Conservation (phyloP, 2,888 invertebrate species). For the Rutpela maculata region DNA sequence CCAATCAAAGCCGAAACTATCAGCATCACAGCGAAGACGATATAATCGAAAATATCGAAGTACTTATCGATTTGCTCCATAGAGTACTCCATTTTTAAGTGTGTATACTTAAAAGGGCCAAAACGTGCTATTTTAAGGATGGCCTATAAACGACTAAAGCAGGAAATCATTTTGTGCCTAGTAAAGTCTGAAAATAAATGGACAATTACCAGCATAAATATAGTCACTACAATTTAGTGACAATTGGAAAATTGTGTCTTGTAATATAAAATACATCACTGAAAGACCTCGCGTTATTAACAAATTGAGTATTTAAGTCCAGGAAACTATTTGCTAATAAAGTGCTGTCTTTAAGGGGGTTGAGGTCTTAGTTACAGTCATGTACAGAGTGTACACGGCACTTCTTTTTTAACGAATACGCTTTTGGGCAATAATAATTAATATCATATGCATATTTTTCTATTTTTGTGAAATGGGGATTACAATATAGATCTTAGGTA, state of each 20-base stretch:
- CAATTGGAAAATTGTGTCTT: constrained; percentile 66
- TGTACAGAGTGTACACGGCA: neutral
- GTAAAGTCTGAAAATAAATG: constrained; percentile 49
- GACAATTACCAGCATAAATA: constrained; percentile 64
- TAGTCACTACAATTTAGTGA: constrained; percentile 64
- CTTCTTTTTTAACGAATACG: no score
- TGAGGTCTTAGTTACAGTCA: neutral
- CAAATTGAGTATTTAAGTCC: constrained; percentile 25
- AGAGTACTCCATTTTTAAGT: constrained; percentile 51
- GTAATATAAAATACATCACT: constrained; percentile 24
- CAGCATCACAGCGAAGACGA: constrained; percentile 81
- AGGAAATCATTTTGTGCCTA: constrained; percentile 38
- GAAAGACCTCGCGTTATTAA: constrained; percentile 31
- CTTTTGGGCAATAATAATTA: no score
- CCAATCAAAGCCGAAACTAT: constrained; percentile 81
- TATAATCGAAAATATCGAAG: constrained; percentile 80
- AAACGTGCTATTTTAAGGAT: constrained; percentile 29
- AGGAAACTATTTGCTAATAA: constrained; percentile 26
- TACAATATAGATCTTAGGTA: no score
- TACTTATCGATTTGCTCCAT: constrained; percentile 62
- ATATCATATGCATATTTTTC: no score
- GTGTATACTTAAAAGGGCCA: neutral
- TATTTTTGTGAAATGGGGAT: no score
- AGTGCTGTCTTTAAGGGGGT: constrained; percentile 10
- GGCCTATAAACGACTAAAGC: constrained; percentile 27